Percentiles rank a stretch among this genome's conserved stretches.
Evolutionary conservation across 1,140 invertebrate genomes (phyloP).

Genomic region (Rhagoletis pomonella): DNA sequence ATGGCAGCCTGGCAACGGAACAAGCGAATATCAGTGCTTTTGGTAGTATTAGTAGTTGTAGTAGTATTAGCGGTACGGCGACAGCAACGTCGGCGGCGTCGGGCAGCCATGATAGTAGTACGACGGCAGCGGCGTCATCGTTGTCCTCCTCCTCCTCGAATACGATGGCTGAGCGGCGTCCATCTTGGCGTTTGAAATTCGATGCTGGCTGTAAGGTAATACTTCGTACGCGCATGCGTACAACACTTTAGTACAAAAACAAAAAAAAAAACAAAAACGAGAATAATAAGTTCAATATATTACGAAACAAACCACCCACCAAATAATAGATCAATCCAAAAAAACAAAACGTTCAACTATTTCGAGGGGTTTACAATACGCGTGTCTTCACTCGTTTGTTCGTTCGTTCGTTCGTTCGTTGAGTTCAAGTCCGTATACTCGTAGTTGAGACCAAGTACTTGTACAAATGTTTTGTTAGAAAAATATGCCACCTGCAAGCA

Average conservation of each 20-base stretch:
- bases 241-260: constrained; percentile 41
- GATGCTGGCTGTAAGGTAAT: constrained; percentile 91
- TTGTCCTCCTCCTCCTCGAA: constrained; percentile 54
- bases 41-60: constrained; percentile 37
- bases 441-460: background rate
- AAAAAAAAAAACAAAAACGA: constrained; percentile 15
- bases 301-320: background rate
- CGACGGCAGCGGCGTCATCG: constrained; percentile 48
- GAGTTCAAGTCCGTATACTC: background rate
- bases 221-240: constrained; percentile 49
- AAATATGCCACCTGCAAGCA: background rate
- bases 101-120: background rate
- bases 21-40: background rate
- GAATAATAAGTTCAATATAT: background rate
- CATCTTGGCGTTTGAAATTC: constrained; percentile 91
- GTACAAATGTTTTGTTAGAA: background rate
- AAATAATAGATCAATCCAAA: constrained; percentile 22
- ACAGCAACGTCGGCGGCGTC: constrained; percentile 25
- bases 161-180: constrained; percentile 81
- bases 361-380: background rate
- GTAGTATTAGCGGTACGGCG: constrained; percentile 55
- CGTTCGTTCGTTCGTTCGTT: constrained; percentile 9
- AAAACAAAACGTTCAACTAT: background rate
- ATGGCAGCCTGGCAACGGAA: background rate
- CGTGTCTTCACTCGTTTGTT: background rate